Base-by-base conservation (phyloP, 2,113 vertebrate species). In the Fregetta grallaria region DNA sequence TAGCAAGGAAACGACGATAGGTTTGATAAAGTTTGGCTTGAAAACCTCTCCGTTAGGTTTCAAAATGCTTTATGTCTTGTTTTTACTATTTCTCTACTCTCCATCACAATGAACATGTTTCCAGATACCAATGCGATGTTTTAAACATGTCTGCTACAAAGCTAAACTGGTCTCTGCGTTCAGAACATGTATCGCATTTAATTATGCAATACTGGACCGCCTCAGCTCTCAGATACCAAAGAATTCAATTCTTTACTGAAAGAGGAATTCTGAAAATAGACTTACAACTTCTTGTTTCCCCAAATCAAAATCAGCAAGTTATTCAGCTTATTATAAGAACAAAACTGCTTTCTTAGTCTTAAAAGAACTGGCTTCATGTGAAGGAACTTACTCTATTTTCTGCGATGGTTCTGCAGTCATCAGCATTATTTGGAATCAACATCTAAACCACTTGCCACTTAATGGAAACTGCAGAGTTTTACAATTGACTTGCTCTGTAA, bases 201-300 rank as follows among this genome's bases (percentile, higher is more conserved):
- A 72, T 70, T 78, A 45, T 6, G 45, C 25, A 80, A 65, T 62
- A 73, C 12, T 42, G 36, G 26, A 42, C 13, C 17, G 7, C 8
- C 77, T 77, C 38, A 62, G 67, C 15, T 26, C 56, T 75, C 73
- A 72, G 76, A 55, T 22, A 78, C 13, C 40, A 87, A 18, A 87
- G 23, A 92, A 95, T 55, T 49, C 20, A 77, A 27, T 47, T 91
- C 49, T 65, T 65, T 40, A 45, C 77, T 34, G 65, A 89, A 95
- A 96, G 80, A 91, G 30, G 74, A 96, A 95, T 95, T 94, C 86
- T 92, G 94, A 88, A 96, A 96, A 95, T 47, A 91, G 38, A 86
- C 21, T 70, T 78, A 30, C 38, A 84, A 91, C 23, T 82, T 87
- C 86, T 90, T 68, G 50, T 83, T 95, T 80, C 63, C 44, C 42